Base-by-base conservation (phyloP, 1,140 invertebrate genomes). In the Fragariocoptes setiger region DNA sequence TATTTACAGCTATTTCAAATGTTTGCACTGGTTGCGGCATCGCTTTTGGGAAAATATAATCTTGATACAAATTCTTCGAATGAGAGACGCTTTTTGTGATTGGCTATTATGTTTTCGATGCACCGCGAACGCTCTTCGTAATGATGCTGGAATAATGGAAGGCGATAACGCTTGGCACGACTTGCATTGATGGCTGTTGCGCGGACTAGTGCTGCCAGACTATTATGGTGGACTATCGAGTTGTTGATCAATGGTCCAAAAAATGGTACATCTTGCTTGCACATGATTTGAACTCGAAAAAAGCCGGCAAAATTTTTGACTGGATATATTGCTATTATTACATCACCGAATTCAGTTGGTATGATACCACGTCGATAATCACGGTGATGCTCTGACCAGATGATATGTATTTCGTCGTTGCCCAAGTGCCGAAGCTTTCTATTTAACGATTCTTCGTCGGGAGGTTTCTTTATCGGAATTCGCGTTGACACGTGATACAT, bases 321-420 rank as follows among this genome's bases (percentile, higher is more conserved):
- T 4, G 82, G 88, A 65, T 97, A 95, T 49, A 99, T 79, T 8
- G 80, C 79, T 54, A 99, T 90, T 4, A 99, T 65, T 38, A 95
- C 79, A 63, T 99, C 90, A 56, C 88, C 94, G 64, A 99, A 99
- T 62, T 97, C 85, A 14, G 90, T 99, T 18, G 90, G 83, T 55
- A 97, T 76, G 45, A 94, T 92, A 50, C 86, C 85, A 31, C 88
- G 65, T 42, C 86, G 68, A 63, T 97, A 99, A 53, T 90, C 80
- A 40, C 85, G 65, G 55, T 65, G 69, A 57, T 97, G 85, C 56
- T 99, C 90, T 17, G 83, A 92, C 90, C 90, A 99, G 14, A 99
- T 83, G 45, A 97, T 88, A 53, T 97, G 88, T 22, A 97, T 80
- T 62, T 97, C 90, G 61, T 99, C 90, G 59, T 99, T 99, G 35